Evolutionary conservation across 2,113 vertebrate species (phyloP).

Genomic region (Eonycteris spelaea): DNA sequence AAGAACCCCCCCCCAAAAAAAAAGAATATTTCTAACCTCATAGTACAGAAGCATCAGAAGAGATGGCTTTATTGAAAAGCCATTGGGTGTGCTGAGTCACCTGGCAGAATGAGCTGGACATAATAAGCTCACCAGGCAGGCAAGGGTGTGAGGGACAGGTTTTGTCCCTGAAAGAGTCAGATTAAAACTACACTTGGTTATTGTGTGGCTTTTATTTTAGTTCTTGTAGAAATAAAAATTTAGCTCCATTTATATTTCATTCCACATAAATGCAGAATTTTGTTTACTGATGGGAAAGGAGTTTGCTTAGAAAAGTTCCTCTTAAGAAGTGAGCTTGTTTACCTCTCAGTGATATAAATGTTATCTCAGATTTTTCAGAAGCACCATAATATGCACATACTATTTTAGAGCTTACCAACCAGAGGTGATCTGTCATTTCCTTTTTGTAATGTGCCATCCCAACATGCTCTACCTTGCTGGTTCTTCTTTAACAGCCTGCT

Average conservation of each 20-base stretch:
- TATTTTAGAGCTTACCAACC: not conserved
- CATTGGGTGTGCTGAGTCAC: not conserved
- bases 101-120: too few relatives aligned
- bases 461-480: accelerated
- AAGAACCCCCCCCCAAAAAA: not conserved
- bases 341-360: not conserved
- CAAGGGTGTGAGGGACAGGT: not conserved
- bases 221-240: conserved; percentile 38
- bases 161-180: not conserved
- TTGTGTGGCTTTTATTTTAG: not conserved
- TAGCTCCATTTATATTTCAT: not conserved
- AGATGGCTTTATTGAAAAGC: not conserved
- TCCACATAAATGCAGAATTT: not conserved
- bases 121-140: not conserved
- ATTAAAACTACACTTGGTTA: not conserved
- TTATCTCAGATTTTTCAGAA: not conserved
- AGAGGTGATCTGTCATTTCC: not conserved
- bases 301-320: not conserved
- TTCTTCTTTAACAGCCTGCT: not conserved
- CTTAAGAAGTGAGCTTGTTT: not conserved
- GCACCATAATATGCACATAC: not conserved
- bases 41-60: not conserved
- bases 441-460: not conserved
- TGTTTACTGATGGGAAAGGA: not conserved
- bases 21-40: not conserved